These are phyloP conservation scores for Novumbra hubbsi DNA, from an alignment of 2,797 vertebrate species.

Conservation along the genomic window DNA sequence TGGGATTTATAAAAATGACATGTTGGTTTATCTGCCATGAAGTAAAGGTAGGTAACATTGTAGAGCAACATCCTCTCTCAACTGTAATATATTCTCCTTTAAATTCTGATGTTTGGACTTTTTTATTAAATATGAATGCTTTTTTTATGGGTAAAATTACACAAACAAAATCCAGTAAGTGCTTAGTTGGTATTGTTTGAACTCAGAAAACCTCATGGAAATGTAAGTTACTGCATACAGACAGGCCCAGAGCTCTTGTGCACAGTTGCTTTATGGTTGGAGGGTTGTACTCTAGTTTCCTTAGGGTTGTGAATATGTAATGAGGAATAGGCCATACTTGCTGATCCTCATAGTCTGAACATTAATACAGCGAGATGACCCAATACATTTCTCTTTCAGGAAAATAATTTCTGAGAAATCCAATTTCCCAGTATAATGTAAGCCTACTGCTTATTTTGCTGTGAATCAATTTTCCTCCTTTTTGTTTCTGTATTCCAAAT, in stretches of 20 bases:
- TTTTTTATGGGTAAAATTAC: constrained; percentile 56
- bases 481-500: constrained; percentile 43
- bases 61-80: not conserved
- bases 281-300: constrained; percentile 12
- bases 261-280: constrained; percentile 34
- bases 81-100: not conserved
- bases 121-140: not conserved
- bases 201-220: constrained; percentile 44
- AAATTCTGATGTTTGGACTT: too few relatives aligned
- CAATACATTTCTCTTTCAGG: constrained; percentile 56
- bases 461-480: constrained; percentile 49
- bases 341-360: constrained; percentile 53
- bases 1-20: too few relatives aligned
- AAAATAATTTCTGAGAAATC: constrained; percentile 62
- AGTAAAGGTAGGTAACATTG: not conserved
- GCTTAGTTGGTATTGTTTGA: constrained; percentile 54
- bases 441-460: constrained; percentile 59
- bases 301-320: constrained; percentile 32
- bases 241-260: constrained; percentile 8
- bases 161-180: constrained; percentile 39
- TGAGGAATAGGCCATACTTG: constrained; percentile 41
- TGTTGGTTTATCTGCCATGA: too few relatives aligned
- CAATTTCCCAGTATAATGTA: constrained; percentile 58
- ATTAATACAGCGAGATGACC: constrained; percentile 56
- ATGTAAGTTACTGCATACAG: constrained; percentile 32